phyloP scores from a whole-genome alignment of 2,888 invertebrate species.

The Noctua fimbriata region DNA sequence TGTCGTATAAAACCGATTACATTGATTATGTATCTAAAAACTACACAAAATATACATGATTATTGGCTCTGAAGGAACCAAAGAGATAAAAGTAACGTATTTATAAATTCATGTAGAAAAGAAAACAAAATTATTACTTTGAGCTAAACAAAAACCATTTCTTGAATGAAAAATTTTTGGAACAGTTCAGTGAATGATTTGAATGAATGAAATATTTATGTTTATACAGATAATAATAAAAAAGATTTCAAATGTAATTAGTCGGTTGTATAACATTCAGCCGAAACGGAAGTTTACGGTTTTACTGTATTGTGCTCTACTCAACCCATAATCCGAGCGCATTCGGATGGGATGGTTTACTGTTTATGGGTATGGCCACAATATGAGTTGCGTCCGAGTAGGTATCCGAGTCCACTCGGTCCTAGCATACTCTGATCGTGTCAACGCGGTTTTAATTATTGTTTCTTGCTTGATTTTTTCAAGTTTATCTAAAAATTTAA shows the following conservation, averaged over 20 bases:
- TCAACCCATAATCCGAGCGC: too few relatives aligned
- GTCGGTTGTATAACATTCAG: neutral
- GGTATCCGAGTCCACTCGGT: too few relatives aligned
- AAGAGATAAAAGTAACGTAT: slow-evolving; percentile 44
- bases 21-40: slow-evolving; percentile 79
- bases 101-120: slow-evolving; percentile 53
- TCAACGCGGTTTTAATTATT: too few relatives aligned
- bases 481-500: too few relatives aligned
- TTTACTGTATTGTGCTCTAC: neutral
- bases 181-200: slow-evolving; percentile 25
- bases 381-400: too few relatives aligned
- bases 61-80: slow-evolving; percentile 55
- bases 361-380: too few relatives aligned
- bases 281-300: slow-evolving; percentile 30
- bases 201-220: slow-evolving; percentile 34
- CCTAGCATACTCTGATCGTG: too few relatives aligned
- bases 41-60: slow-evolving; percentile 73
- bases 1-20: slow-evolving; percentile 19
- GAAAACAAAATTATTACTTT: slow-evolving; percentile 61
- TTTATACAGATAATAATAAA: slow-evolving; percentile 10
- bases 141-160: slow-evolving; percentile 64
- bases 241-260: neutral
- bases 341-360: too few relatives aligned
- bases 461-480: too few relatives aligned
- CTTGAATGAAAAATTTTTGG: slow-evolving; percentile 57